Evolutionary conservation across 2,797 vertebrate species (phyloP).

Genomic region (Pterois miles): DNA sequence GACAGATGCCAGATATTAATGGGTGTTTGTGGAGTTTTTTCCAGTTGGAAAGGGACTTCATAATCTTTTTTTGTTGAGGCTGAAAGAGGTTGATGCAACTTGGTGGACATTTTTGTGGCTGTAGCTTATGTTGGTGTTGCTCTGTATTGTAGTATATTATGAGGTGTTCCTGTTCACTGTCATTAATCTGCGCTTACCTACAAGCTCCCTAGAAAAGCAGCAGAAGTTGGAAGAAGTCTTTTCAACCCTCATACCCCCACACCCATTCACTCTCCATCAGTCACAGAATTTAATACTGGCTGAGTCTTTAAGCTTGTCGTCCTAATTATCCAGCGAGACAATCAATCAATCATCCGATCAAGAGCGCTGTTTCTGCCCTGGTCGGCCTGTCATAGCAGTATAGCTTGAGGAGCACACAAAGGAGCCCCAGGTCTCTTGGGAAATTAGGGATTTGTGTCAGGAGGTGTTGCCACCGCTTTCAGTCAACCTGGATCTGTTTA

Average conservation of each 20-base stretch:
- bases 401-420: constrained; percentile 54
- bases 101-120: background rate
- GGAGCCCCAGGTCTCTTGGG: constrained; percentile 38
- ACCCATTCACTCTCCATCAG: constrained; percentile 32
- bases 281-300: constrained; percentile 47
- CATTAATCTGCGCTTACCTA: background rate
- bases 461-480: constrained; percentile 30
- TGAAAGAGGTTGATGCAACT: background rate
- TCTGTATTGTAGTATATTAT: background rate
- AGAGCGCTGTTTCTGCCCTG: constrained; percentile 20
- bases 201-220: background rate
- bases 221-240: background rate
- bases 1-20: no score
- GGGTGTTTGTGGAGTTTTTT: no score
- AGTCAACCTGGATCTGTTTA: constrained; percentile 33
- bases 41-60: no score
- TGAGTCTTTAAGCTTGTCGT: constrained; percentile 47
- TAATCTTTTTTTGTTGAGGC: background rate
- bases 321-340: constrained; percentile 56
- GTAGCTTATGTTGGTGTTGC: background rate
- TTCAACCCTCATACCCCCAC: background rate
- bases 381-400: constrained; percentile 57
- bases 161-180: background rate
- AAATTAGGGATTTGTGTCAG: constrained; percentile 57
- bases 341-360: constrained; percentile 64